These are phyloP conservation scores for Dryoscopus gambensis DNA, from an alignment of 2,113 vertebrate species.

Conservation along the genomic window DNA sequence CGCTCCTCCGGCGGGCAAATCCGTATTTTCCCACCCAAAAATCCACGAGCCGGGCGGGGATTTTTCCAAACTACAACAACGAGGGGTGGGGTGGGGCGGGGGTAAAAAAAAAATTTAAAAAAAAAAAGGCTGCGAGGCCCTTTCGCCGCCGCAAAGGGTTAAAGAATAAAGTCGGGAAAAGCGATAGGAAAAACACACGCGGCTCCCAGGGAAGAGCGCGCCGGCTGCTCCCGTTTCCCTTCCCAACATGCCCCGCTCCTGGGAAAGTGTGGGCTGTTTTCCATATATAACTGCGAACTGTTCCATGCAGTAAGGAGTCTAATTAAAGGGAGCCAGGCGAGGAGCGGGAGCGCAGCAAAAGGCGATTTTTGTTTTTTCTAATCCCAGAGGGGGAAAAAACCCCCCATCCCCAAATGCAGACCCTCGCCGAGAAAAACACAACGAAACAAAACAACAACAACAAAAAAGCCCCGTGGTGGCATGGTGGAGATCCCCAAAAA, in stretches of 20 bases:
- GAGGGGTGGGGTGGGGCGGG: not conserved
- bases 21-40: fast-evolving
- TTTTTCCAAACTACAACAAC: not conserved
- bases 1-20: fast-evolving
- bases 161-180: conserved; percentile 11
- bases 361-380: not conserved
- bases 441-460: no score
- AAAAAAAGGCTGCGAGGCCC: fast-evolving
- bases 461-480: not conserved
- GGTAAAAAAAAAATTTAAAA: not conserved
- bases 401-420: not conserved
- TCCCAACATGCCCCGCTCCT: conserved; percentile 60
- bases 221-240: conserved; percentile 35
- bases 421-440: not conserved
- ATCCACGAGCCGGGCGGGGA: not conserved
- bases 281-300: conserved; percentile 78
- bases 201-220: conserved; percentile 7
- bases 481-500: not conserved
- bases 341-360: conserved; percentile 12
- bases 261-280: conserved; percentile 73
- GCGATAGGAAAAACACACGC: conserved; percentile 42
- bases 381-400: not conserved
- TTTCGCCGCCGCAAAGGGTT: not conserved
- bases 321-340: conserved; percentile 68
- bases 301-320: conserved; percentile 74